Conservation (phyloP, 2,888 invertebrate genomes). For the Drosophila setosimentum region DNA sequence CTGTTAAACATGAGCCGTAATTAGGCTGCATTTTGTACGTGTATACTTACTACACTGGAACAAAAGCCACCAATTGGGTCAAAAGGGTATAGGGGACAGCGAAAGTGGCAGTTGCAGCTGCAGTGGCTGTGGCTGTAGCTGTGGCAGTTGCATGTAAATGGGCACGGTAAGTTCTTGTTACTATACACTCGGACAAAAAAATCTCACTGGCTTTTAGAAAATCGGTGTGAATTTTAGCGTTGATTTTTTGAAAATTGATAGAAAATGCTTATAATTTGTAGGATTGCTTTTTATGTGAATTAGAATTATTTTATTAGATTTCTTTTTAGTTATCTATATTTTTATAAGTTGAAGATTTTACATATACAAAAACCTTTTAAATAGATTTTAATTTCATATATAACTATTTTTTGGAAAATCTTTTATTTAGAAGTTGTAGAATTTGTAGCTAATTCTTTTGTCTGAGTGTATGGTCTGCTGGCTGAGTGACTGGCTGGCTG, state of each 20-base stretch:
- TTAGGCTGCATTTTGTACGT: conserved; percentile 59
- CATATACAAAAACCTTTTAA: no score
- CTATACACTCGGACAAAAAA: conserved; percentile 20
- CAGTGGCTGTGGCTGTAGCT: conserved; percentile 29
- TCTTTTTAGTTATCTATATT: no score
- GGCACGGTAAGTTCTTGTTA: conserved; percentile 70
- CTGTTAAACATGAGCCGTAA: conserved; percentile 69
- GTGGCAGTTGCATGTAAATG: conserved; percentile 24
- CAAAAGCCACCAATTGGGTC: conserved; percentile 61
- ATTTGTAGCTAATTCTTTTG: no score
- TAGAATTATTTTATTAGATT: no score
- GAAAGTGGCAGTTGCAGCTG: conserved; percentile 29
- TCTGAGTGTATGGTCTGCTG: conserved; percentile 33
- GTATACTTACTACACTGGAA: conserved; percentile 23
- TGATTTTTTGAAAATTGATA: no score
- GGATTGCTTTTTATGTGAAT: no score
- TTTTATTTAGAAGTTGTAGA: no score
- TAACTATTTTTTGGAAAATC: no score
- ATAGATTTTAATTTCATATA: no score
- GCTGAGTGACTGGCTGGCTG: conserved; percentile 38
- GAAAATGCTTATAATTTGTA: no score
- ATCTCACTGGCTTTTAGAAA: background rate
- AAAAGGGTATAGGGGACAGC: background rate
- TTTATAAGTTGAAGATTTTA: no score
- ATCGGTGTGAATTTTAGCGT: no score